Conservation (phyloP, 2,797 vertebrate genomes). For the Gephyroberyx darwinii region DNA sequence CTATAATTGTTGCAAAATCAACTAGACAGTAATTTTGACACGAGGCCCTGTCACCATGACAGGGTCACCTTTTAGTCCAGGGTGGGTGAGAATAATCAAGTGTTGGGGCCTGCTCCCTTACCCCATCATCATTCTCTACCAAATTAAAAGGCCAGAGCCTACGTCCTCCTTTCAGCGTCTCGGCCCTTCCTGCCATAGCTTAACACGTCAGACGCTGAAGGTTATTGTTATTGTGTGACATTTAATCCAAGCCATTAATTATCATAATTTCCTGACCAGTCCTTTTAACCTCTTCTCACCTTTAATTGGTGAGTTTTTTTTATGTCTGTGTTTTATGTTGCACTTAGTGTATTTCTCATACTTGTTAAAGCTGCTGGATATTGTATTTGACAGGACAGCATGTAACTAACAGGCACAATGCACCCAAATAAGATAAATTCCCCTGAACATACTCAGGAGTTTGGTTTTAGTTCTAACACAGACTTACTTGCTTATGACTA, state of each 20-base stretch:
- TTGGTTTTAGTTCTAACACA: not conserved
- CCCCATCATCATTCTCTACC: constrained; percentile 50
- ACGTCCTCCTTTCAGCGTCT: constrained; percentile 36
- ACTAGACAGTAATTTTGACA: constrained; percentile 57
- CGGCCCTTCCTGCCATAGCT: constrained; percentile 60
- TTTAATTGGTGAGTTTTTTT: constrained; percentile 65
- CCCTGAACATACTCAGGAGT: not conserved
- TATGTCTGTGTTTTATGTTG: constrained; percentile 29
- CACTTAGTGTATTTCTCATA: constrained; percentile 20
- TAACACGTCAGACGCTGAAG: constrained; percentile 73
- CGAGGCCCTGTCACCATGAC: constrained; percentile 12
- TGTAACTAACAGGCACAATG: constrained; percentile 1
- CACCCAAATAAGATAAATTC: not conserved
- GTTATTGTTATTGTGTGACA: constrained; percentile 77
- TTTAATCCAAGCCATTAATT: constrained; percentile 77
- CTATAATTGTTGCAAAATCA: constrained; percentile 53
- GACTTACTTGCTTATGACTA: constrained; percentile 3
- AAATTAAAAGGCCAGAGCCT: constrained; percentile 66
- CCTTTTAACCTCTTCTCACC: constrained; percentile 67
- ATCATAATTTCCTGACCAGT: constrained; percentile 71
- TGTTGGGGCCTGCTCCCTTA: constrained; percentile 26
- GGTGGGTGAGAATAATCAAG: constrained; percentile 33
- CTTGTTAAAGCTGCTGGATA: constrained; percentile 33
- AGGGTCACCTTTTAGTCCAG: constrained; percentile 28
- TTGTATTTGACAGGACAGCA: not conserved